Conservation (phyloP, 2,113 vertebrate species). For the Mesoclemmys tuberculata region DNA sequence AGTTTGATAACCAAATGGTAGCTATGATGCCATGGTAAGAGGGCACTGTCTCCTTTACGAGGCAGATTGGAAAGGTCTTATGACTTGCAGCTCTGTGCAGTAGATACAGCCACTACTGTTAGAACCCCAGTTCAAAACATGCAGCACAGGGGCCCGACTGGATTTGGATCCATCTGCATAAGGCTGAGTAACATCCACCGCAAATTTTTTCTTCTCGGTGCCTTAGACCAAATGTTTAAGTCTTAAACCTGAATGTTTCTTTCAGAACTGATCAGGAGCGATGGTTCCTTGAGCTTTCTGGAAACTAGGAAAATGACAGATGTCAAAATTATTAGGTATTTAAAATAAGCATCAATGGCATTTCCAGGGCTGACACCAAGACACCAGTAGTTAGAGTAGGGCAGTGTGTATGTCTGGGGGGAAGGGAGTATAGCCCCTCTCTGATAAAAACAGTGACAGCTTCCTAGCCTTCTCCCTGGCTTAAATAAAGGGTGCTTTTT, state of each 20-base stretch:
- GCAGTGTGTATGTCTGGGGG: rapidly evolving
- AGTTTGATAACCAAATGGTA: rapidly evolving
- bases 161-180: rapidly evolving
- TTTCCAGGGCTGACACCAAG: not conserved
- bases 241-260: rapidly evolving
- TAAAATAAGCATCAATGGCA: not conserved
- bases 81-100: rapidly evolving
- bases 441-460: not conserved
- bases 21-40: rapidly evolving
- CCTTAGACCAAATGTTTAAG: not conserved
- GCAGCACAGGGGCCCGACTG: rapidly evolving
- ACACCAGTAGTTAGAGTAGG: not conserved
- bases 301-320: not conserved
- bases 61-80: rapidly evolving
- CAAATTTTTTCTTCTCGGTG: rapidly evolving
- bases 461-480: not conserved
- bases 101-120: rapidly evolving
- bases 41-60: rapidly evolving
- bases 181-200: rapidly evolving
- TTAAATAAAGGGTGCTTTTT: not conserved
- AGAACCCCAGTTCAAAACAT: rapidly evolving
- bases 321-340: not conserved
- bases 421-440: not conserved
- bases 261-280: not conserved
- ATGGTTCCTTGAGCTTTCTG: rapidly evolving